A percentile compares a stretch with the other conserved stretches of the same genome.
These are phyloP conservation scores for Polia nebulosa DNA, from an alignment of 2,888 invertebrate genomes.

Conservation along the genomic window DNA sequence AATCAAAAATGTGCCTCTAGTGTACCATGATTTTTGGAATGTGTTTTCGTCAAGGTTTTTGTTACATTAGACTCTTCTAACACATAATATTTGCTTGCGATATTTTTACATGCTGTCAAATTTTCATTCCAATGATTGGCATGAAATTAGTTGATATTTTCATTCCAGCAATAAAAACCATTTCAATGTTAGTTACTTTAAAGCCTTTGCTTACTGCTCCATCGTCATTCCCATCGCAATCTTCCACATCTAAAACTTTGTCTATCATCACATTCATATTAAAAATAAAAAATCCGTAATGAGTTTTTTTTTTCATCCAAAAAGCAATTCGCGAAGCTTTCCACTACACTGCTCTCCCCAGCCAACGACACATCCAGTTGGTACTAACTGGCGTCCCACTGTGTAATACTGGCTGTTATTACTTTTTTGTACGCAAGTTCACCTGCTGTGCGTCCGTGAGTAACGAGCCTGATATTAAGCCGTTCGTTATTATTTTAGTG, in stretches of 20 bases:
- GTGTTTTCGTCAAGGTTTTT: background rate
- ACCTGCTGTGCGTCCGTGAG: conserved; percentile 81
- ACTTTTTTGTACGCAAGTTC: conserved; percentile 63
- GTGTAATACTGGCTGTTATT: conserved; percentile 65
- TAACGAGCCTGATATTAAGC: conserved; percentile 72
- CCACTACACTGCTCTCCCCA: conserved; percentile 32
- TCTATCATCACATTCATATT: background rate
- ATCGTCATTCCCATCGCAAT: background rate
- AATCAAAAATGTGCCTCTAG: conserved; percentile 34
- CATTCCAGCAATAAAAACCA: too few species aligned
- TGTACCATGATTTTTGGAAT: conserved; percentile 7
- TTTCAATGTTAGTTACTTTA: background rate
- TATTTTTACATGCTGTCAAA: too few species aligned
- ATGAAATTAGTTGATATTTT: too few species aligned
- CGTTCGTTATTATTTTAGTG: conserved; percentile 60
- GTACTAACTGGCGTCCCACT: conserved; percentile 68
- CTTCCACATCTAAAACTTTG: background rate
- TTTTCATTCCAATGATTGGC: too few species aligned
- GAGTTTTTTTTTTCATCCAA: conserved; percentile 18
- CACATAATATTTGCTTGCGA: too few species aligned
- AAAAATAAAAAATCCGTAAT: background rate
- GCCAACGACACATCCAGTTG: conserved; percentile 44
- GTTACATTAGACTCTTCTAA: too few species aligned
- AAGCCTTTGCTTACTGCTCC: background rate
- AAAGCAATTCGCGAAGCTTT: conserved; percentile 38